Base-by-base conservation (phyloP, 1,140 invertebrate genomes). In the Idris sp. region DNA sequence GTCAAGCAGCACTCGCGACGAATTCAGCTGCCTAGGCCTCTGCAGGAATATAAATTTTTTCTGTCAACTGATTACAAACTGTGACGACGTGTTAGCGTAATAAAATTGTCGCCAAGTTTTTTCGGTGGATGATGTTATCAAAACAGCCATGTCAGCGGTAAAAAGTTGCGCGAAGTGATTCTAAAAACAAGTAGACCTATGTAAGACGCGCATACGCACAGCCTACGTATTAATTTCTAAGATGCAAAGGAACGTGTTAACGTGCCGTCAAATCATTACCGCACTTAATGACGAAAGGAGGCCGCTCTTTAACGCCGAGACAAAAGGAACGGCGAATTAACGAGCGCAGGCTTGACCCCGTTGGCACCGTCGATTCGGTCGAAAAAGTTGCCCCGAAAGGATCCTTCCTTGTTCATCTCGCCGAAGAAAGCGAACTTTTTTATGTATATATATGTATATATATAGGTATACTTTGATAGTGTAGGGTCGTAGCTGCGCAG, bases 281-380 rank as follows among this genome's bases (percentile, higher is more conserved):
- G 36, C 35, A 43, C 54, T 64, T 69, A 69, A 74, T 69, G 71
- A 74, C 71, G 61, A 61, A 77, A 67, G 48, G 33, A 59, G 65
- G 61, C 71, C 61, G 61, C 67, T 72, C 41, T 65, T 76, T 65
- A 69, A 35, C 53, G 61, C 46, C 67, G 69, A 79, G 74, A 84
- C 74, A 81, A 81, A 83, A 82, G 78, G 61, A 79, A 68, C 69
- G 71, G 75, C 75, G 77, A 84, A 85, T 85, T 84, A 85, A 84
- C 81, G 79, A 81, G 74, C 72, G 38, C 51, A 68, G 76, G 44
- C 68, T 79, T 80, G 80, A 82, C 81, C 81, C 65, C 69, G 72
- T 81, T 82, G 79, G 31, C 76, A 77, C 79, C 75, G 62, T 74
- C 51, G 77, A 79, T 81, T 84, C 77, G 62, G 71, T 76, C 76